Percentiles rank a stretch among this genome's conserved stretches.
Conservation (phyloP, 2,888 invertebrate genomes). For the Tortrix viridana region DNA sequence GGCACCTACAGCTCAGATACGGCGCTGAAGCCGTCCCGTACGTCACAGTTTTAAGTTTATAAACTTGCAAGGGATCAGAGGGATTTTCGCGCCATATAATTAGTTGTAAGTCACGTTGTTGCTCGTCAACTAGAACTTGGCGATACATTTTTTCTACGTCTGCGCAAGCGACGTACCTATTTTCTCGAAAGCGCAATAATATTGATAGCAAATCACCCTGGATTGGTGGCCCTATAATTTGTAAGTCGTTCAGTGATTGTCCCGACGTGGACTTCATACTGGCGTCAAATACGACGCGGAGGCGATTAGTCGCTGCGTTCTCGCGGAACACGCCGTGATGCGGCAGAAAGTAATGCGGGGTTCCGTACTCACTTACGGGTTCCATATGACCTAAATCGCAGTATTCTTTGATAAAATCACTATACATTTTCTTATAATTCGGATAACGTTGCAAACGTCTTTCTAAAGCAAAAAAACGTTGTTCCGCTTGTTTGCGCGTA, state of each 20-base stretch:
- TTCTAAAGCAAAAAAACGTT: background rate
- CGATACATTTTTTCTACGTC: constrained; percentile 5
- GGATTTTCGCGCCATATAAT: background rate
- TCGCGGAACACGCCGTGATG: constrained; percentile 2
- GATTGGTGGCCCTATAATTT: background rate
- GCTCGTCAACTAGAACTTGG: background rate
- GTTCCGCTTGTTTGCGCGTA: too few relatives aligned
- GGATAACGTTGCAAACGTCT: background rate
- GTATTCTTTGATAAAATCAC: constrained; percentile 1
- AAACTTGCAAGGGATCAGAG: background rate
- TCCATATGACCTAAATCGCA: background rate
- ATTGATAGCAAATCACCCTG: background rate
- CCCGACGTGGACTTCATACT: background rate
- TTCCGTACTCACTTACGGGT: background rate
- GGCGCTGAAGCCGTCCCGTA: too few relatives aligned
- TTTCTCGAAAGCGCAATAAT: background rate
- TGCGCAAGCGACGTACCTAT: constrained; percentile 4
- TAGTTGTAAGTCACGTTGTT: background rate
- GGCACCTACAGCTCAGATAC: background rate
- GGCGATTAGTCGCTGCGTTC: background rate
- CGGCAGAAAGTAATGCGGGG: background rate
- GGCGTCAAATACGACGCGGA: background rate
- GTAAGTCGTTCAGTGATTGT: background rate
- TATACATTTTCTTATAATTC: background rate
- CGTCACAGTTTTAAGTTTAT: too few relatives aligned